phyloP scores from a whole-genome alignment of 1,140 invertebrate genomes.

The Hermetia illucens region DNA sequence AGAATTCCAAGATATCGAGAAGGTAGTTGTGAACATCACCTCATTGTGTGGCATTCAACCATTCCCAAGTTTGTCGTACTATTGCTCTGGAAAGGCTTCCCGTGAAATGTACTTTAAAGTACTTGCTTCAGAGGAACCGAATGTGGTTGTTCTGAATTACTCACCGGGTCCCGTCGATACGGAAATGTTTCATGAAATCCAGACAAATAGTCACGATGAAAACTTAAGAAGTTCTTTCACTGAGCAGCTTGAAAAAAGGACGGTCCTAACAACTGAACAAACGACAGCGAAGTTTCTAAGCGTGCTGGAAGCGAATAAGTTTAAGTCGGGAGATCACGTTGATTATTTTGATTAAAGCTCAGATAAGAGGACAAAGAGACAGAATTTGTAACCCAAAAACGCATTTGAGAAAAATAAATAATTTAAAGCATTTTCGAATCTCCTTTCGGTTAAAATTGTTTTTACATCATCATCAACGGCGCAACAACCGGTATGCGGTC shows the following conservation, averaged over 20 bases:
- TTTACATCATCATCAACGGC: no score
- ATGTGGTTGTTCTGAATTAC: slow-evolving; percentile 73
- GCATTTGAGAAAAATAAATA: no score
- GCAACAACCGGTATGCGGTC: no score
- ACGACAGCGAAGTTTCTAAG: slow-evolving; percentile 60
- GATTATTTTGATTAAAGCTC: slow-evolving; percentile 67
- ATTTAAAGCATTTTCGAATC: no score
- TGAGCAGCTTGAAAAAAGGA: slow-evolving; percentile 38
- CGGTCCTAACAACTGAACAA: slow-evolving; percentile 55
- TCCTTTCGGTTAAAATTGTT: no score
- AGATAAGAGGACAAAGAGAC: no score
- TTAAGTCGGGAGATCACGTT: slow-evolving; percentile 66
- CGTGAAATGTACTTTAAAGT: slow-evolving; percentile 83
- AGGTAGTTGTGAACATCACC: slow-evolving; percentile 73
- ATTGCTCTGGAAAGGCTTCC: slow-evolving; percentile 80
- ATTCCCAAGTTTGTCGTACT: slow-evolving; percentile 58
- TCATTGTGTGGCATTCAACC: slow-evolving; percentile 68
- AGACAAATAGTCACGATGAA: slow-evolving; percentile 39
- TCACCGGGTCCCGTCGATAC: slow-evolving; percentile 88
- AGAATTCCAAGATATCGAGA: slow-evolving; percentile 28
- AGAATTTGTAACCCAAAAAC: no score
- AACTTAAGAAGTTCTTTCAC: slow-evolving; percentile 45
- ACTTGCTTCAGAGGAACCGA: slow-evolving; percentile 65
- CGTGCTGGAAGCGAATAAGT: slow-evolving; percentile 56
- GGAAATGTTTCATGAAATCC: slow-evolving; percentile 65